Evolutionary conservation across 2,888 invertebrate species (phyloP), one percentile per base, ranked within the genome.

Genomic region (Trichogramma dendrolimi): DNA sequence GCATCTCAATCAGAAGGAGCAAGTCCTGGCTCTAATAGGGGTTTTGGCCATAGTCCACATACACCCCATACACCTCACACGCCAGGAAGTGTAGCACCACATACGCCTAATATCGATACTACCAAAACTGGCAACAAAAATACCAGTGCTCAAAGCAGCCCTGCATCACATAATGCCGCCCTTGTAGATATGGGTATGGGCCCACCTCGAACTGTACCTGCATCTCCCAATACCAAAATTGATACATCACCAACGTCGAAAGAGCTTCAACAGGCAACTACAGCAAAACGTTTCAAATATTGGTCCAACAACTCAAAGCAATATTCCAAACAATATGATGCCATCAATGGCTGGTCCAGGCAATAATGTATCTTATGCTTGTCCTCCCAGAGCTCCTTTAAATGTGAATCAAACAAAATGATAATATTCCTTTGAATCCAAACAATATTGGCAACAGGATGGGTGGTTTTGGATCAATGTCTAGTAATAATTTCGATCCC

Each of bases 401-500:
- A 78, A 73, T 61, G 76, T 75, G 51, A 78, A 73, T 64, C 79
- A 79, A 63, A 72, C 74, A 11, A 75, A 75, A 83, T 2, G 86
- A 87, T 70, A 86, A 87, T 73, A 82, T 87, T 61, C 87, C 87
- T 50, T 74, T 87, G 48, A 87, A 87, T 78, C 87, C 87, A 0
- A 87, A 87, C 69, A 85, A 84, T 68, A 82, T 82, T 58, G 82
- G 81, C 67, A 78, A 72, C 40, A 71, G 79, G 55, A 70, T 80
- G 46, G 76, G 74, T 42, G 75, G 74, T 2, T 71, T 80, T 49
- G 75, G 74, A 39, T 71, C 76, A 7, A 76, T 81, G 75, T 80
- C 80, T 68, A 73, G 81, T 60, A 80, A 85, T 74, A 92, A 87
- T 75, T 95, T 95, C 79, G 95, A 95, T 82, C 95, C 95, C 1